phyloP scores from a whole-genome alignment of 2,888 invertebrate species.

The Limnephilus rhombicus region DNA sequence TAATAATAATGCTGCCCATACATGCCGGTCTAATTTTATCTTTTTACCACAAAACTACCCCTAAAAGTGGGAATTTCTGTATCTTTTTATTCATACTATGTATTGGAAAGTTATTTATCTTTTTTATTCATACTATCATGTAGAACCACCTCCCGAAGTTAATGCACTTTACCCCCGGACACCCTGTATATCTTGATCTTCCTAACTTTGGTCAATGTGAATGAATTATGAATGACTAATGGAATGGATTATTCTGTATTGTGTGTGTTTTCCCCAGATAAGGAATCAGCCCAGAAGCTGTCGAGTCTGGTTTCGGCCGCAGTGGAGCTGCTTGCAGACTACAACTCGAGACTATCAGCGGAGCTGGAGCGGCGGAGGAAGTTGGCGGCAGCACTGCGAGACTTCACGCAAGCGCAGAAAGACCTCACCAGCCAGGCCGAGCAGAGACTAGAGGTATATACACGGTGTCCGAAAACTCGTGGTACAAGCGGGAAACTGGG shows the following conservation, averaged over 20 bases:
- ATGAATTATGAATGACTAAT: background rate
- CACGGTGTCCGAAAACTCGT: too few species aligned
- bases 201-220: background rate
- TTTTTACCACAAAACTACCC: too few species aligned
- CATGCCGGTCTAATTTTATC: too few species aligned
- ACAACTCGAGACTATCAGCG: slow-evolving; percentile 89
- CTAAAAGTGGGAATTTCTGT: too few species aligned
- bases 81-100: too few species aligned
- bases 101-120: too few species aligned
- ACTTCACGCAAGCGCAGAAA: slow-evolving; percentile 92
- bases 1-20: too few species aligned
- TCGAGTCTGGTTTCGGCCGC: slow-evolving; percentile 93
- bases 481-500: too few species aligned
- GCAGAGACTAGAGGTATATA: slow-evolving; percentile 88
- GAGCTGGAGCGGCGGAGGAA: slow-evolving; percentile 94
- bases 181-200: too few species aligned
- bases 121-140: too few species aligned
- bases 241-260: background rate
- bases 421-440: slow-evolving; percentile 93
- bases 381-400: slow-evolving; percentile 90
- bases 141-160: too few species aligned
- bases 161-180: too few species aligned
- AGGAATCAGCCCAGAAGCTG: slow-evolving; percentile 87
- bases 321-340: slow-evolving; percentile 89
- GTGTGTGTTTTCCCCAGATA: slow-evolving; percentile 77